phyloP scores from a whole-genome alignment of 2,888 invertebrate species.

The Thyatira batis region DNA sequence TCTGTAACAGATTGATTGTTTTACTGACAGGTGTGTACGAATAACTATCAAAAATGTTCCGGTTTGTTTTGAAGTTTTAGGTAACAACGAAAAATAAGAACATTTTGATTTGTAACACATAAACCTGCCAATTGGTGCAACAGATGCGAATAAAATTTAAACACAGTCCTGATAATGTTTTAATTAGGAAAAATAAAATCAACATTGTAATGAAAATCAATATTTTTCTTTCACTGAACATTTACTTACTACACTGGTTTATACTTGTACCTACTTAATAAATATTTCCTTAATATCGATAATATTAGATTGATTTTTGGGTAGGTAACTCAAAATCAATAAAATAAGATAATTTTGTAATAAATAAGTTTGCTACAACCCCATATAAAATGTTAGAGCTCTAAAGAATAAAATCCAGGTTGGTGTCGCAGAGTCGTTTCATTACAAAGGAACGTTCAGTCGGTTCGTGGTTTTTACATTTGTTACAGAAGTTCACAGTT shows the following conservation, averaged over 20 bases:
- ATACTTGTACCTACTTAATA: no score
- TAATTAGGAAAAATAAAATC: no score
- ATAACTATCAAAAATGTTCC: background rate
- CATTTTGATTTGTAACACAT: no score
- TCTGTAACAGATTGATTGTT: background rate
- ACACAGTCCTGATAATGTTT: background rate
- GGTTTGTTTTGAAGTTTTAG: no score
- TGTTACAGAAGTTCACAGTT: slow-evolving; percentile 26
- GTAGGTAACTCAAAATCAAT: background rate
- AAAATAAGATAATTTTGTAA: background rate
- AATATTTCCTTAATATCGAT: no score
- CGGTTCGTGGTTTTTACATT: slow-evolving; percentile 22
- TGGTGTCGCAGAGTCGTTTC: slow-evolving; percentile 3
- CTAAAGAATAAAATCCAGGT: background rate
- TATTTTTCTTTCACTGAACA: no score
- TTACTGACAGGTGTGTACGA: background rate
- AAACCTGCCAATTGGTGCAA: no score
- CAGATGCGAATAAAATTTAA: background rate
- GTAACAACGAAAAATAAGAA: no score
- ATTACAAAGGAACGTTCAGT: slow-evolving; percentile 8
- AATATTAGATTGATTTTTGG: no score
- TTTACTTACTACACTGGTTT: no score
- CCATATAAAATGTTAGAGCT: background rate
- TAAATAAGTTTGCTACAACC: background rate
- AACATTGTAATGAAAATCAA: no score